Evolutionary conservation across 2,888 invertebrate species (phyloP).

Genomic region (Hartigia nigra): DNA sequence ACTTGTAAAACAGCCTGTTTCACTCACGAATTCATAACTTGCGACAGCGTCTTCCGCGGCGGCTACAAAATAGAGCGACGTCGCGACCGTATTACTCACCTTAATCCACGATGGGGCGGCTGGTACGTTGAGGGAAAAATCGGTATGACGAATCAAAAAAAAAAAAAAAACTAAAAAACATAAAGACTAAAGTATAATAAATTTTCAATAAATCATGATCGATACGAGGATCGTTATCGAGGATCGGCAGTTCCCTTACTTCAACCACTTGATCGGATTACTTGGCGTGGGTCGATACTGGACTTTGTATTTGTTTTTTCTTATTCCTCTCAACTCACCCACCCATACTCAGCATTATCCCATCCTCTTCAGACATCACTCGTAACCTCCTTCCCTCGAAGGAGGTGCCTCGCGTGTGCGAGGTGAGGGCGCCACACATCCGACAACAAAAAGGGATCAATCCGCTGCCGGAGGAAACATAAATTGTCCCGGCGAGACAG

Average conservation of each 20-base stretch:
- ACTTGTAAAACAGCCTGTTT: constrained; percentile 13
- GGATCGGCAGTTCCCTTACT: neutral
- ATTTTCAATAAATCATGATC: neutral
- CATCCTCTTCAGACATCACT: neutral
- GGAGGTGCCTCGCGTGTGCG: constrained; percentile 13
- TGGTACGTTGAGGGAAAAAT: neutral
- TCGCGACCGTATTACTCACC: neutral
- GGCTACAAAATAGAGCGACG: neutral
- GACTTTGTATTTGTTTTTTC: neutral
- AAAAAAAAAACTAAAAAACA: neutral
- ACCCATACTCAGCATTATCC: neutral
- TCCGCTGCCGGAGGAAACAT: constrained; percentile 60
- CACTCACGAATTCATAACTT: constrained; percentile 3
- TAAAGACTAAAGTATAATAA: neutral
- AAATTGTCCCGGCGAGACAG: constrained; percentile 58
- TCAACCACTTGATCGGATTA: neutral
- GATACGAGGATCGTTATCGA: neutral
- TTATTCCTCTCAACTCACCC: neutral
- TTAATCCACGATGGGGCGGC: neutral
- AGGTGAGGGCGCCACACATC: constrained; percentile 32
- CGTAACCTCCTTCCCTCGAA: neutral
- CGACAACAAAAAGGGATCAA: constrained; percentile 62
- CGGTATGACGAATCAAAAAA: neutral
- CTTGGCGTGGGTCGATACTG: neutral
- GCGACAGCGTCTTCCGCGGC: constrained; percentile 5